Evolutionary conservation across 2,113 vertebrate genomes (phyloP).

Genomic region (Psettodes erumei): DNA sequence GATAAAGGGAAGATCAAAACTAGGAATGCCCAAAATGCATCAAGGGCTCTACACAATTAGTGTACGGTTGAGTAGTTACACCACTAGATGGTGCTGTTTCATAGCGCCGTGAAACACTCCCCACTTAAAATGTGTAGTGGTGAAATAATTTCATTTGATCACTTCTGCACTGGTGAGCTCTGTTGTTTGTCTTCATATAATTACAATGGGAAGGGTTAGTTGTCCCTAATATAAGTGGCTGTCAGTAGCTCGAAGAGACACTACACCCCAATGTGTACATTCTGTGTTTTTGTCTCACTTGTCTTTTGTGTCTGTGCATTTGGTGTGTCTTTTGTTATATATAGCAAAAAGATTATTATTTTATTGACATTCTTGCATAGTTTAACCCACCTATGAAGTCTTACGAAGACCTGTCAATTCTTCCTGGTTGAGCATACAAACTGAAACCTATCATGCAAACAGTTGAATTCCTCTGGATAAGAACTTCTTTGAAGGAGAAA

Average conservation of each 20-base stretch:
- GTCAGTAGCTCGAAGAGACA: conserved; percentile 65
- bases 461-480: conserved; percentile 38
- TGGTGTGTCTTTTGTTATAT: conserved; percentile 78
- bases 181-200: conserved; percentile 55
- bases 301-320: conserved; percentile 77
- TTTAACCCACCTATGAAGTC: conserved; percentile 67
- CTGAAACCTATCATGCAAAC: conserved; percentile 33
- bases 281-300: conserved; percentile 73
- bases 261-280: conserved; percentile 66
- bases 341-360: conserved; percentile 72
- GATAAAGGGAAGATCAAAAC: conserved; percentile 48
- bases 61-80: conserved; percentile 24
- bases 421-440: conserved; percentile 55
- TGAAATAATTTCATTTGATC: conserved; percentile 33
- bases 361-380: conserved; percentile 70
- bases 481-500: conserved; percentile 23
- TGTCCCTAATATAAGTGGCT: conserved; percentile 65
- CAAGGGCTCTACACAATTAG: conserved; percentile 17
- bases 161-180: conserved; percentile 51
- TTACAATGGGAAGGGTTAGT: conserved; percentile 59
- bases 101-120: conserved; percentile 40
- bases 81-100: conserved; percentile 70
- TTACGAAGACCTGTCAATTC: conserved; percentile 55
- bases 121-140: conserved; percentile 23
- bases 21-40: conserved; percentile 11